Evolutionary conservation across 2,113 vertebrate species (phyloP).

Genomic region (Oncorhynchus clarkii): DNA sequence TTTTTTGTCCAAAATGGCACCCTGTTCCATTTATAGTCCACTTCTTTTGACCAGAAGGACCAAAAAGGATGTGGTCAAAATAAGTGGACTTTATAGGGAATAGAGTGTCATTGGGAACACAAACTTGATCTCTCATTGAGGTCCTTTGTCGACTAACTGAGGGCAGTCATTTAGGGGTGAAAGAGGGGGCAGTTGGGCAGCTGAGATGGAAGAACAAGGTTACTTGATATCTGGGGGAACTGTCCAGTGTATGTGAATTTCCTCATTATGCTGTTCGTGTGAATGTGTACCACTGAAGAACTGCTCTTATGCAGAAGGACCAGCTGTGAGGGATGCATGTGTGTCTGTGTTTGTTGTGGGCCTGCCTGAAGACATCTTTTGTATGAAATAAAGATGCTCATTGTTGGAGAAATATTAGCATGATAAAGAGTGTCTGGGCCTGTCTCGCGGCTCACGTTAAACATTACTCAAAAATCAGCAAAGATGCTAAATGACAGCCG

Average conservation of each 20-base stretch:
- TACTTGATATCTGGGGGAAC: not conserved
- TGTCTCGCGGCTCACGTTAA: constrained; percentile 59
- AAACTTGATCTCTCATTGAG: not conserved
- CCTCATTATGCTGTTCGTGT: not conserved
- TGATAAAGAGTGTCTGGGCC: not conserved
- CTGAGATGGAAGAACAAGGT: constrained; percentile 20
- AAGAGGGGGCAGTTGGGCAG: constrained; percentile 25
- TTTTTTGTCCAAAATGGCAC: too few relatives aligned
- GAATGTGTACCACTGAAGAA: not conserved
- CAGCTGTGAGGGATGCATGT: not conserved
- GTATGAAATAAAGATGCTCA: constrained; percentile 32
- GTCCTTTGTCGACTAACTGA: constrained; percentile 45
- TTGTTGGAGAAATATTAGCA: too few relatives aligned
- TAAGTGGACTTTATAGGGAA: too few relatives aligned
- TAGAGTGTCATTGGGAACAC: too few relatives aligned
- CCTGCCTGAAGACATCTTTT: constrained; percentile 78
- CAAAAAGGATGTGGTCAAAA: too few relatives aligned
- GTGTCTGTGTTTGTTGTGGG: constrained; percentile 21
- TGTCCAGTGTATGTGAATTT: not conserved
- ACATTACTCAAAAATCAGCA: constrained; percentile 40
- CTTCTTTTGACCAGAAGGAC: too few relatives aligned
- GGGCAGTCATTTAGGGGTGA: constrained; percentile 36
- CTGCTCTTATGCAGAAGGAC: not conserved
- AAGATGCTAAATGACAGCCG: constrained; percentile 16
- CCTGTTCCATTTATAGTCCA: too few relatives aligned